A percentile compares a stretch with the other conserved stretches of the same genome.
Conservation (phyloP, 2,113 vertebrate genomes). For the Osmerus eperlanus region DNA sequence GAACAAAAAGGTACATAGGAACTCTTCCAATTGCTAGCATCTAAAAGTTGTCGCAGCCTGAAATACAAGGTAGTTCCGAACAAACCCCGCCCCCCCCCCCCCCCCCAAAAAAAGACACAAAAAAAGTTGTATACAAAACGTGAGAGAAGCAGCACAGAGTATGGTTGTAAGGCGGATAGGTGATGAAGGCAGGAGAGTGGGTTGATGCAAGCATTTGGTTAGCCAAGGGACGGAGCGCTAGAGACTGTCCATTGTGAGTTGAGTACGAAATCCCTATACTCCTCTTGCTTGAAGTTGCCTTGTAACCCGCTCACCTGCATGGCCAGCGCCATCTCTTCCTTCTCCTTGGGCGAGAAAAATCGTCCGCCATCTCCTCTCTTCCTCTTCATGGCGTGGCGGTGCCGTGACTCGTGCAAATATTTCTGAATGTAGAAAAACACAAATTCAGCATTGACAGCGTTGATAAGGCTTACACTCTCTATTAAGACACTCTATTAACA, state of each 20-base stretch:
- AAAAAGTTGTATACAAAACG: background rate
- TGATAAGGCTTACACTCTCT: no score
- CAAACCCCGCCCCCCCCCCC: no score
- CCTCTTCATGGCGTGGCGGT: constrained; percentile 85
- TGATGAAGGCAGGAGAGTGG: background rate
- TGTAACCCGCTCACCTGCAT: constrained; percentile 70
- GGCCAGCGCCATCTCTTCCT: constrained; percentile 73
- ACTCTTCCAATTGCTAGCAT: no score
- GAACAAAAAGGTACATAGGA: no score
- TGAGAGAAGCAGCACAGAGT: background rate
- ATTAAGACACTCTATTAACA: background rate
- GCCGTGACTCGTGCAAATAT: constrained; percentile 87
- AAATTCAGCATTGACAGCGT: background rate
- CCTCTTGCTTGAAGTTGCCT: constrained; percentile 3
- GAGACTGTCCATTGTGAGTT: background rate
- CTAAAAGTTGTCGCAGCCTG: no score
- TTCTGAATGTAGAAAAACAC: constrained; percentile 67
- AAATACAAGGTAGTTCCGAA: no score
- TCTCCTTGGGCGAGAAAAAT: constrained; percentile 88
- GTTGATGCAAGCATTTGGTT: background rate
- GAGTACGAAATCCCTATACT: background rate
- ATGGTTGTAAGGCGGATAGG: background rate
- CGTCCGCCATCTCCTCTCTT: constrained; percentile 84
- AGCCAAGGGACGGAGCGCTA: constrained; percentile 2
- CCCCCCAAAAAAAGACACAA: background rate